Conservation (phyloP, 1,140 invertebrate genomes). For the Neotoxoptera formosana region DNA sequence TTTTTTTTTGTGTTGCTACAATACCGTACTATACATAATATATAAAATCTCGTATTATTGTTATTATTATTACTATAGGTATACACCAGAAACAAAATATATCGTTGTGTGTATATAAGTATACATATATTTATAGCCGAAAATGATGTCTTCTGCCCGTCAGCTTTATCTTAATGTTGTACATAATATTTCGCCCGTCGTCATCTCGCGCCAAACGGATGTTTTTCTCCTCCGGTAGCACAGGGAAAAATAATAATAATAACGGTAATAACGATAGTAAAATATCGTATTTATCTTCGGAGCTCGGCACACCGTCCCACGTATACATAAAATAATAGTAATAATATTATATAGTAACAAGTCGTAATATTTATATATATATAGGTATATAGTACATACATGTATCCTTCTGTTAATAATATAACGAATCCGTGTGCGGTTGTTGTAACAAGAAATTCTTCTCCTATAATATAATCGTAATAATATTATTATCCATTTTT, state of each 20-base stretch:
- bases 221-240: neutral
- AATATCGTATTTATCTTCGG: slow-evolving; percentile 3
- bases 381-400: too few relatives aligned
- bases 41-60: neutral
- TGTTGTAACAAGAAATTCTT: neutral
- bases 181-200: slow-evolving; percentile 22
- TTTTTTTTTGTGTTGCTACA: neutral
- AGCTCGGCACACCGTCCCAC: neutral
- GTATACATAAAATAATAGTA: slow-evolving; percentile 1
- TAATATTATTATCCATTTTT: neutral
- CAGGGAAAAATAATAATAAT: neutral
- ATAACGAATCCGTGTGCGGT: neutral
- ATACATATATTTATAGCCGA: neutral
- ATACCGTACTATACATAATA: neutral
- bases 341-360: neutral
- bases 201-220: neutral
- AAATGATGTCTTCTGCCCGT: slow-evolving; percentile 25
- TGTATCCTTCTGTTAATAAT: neutral
- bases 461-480: neutral
- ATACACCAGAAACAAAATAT: neutral
- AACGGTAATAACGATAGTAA: slow-evolving; percentile 11
- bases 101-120: neutral
- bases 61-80: neutral
- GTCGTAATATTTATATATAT: neutral
- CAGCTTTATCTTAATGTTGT: slow-evolving; percentile 41